These are phyloP conservation scores for Etheostoma cragini DNA, from an alignment of 2,113 vertebrate genomes.

Conservation along the genomic window DNA sequence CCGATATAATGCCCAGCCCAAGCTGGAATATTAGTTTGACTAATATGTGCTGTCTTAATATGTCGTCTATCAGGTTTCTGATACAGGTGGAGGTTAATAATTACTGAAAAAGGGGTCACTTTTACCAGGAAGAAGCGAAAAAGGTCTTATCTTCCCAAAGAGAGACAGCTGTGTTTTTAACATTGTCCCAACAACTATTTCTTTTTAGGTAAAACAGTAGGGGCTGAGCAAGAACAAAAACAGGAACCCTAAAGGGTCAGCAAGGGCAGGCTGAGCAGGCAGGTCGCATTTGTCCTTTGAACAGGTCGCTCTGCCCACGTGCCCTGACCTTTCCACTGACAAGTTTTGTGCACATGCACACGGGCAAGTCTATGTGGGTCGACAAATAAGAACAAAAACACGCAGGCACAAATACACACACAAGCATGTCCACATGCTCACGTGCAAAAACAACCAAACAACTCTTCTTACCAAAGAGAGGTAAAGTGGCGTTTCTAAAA, in stretches of 20 bases:
- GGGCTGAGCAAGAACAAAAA: conserved; percentile 8
- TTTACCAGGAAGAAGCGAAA: not conserved
- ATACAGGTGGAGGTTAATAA: not conserved
- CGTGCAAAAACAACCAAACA: conserved; percentile 3
- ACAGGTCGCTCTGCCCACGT: conserved; percentile 52
- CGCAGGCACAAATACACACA: not conserved
- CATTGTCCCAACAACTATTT: not conserved
- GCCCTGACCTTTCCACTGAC: conserved; percentile 56
- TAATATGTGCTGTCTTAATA: not conserved
- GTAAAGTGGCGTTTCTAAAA: conserved; percentile 12
- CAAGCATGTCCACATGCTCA: not conserved
- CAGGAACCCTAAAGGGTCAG: conserved; percentile 13
- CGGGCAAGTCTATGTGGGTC: conserved; percentile 37
- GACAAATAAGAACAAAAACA: conserved; percentile 42
- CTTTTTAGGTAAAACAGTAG: not conserved
- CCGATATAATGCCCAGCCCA: too few relatives aligned
- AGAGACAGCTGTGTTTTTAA: not conserved
- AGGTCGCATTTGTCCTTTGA: conserved; percentile 50
- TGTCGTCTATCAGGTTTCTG: not conserved
- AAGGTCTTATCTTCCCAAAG: not conserved
- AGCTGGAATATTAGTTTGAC: conserved; percentile 7
- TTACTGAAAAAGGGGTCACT: not conserved
- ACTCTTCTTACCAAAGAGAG: not conserved
- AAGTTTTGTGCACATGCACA: conserved; percentile 46
- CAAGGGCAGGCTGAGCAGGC: not conserved